These are phyloP conservation scores for Halocynthia aurantium DNA, from an alignment of 23 tunicate species.

Conservation along the genomic window DNA sequence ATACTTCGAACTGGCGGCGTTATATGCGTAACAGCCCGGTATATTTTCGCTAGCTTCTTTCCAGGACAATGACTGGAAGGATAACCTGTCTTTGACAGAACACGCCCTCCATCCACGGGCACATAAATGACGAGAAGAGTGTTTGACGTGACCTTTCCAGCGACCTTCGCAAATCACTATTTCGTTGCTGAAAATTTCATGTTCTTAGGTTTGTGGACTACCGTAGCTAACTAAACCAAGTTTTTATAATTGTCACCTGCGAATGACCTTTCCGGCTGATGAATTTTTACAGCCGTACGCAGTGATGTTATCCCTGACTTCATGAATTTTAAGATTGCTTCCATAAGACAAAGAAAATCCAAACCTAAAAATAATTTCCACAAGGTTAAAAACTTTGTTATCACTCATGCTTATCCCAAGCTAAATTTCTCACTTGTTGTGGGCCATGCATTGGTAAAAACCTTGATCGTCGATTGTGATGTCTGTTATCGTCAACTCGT, in stretches of 20 bases:
- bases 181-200: neutral
- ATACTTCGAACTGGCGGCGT: slow-evolving; percentile 59
- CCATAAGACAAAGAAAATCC: slow-evolving; percentile 15
- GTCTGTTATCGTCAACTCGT: slow-evolving; percentile 14
- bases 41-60: slow-evolving; percentile 31
- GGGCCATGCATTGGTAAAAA: slow-evolving; percentile 44
- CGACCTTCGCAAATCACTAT: slow-evolving; percentile 35
- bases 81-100: slow-evolving; percentile 27
- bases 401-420: neutral
- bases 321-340: neutral
- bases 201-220: neutral
- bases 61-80: slow-evolving; percentile 45
- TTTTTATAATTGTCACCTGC: neutral
- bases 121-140: slow-evolving; percentile 44
- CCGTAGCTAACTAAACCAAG: neutral
- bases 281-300: slow-evolving; percentile 14
- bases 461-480: slow-evolving; percentile 16
- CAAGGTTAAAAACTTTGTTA: neutral
- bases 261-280: neutral
- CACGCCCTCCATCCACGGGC: slow-evolving; percentile 72
- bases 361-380: neutral
- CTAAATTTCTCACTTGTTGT: slow-evolving; percentile 33
- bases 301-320: slow-evolving; percentile 22
- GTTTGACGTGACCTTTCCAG: slow-evolving; percentile 52
- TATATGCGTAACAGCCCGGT: slow-evolving; percentile 70